phyloP scores from a whole-genome alignment of 2,113 vertebrate genomes.

The Copsychus sechellarum region DNA sequence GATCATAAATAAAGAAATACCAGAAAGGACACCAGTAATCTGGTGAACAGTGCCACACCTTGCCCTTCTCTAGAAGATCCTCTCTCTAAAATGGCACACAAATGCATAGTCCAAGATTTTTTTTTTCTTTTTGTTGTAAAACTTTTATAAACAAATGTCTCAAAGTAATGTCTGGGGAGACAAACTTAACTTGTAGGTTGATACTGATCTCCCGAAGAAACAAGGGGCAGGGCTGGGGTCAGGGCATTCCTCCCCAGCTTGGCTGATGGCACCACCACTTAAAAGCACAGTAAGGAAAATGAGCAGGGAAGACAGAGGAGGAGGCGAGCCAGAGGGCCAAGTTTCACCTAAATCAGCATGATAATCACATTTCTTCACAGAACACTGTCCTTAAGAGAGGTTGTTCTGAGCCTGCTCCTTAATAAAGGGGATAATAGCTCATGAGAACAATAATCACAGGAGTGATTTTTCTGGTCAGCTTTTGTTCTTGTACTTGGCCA shows the following conservation, averaged over 20 bases:
- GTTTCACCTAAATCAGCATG: conserved; percentile 54
- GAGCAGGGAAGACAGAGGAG: neutral
- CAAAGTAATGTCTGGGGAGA: neutral
- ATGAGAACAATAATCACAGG: conserved; percentile 41
- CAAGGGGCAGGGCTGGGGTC: neutral
- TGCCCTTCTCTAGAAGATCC: neutral
- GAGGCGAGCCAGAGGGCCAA: neutral
- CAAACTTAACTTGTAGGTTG: neutral
- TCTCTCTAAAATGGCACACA: neutral
- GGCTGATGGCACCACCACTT: neutral
- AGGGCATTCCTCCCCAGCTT: neutral
- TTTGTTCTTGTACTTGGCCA: conserved; percentile 53
- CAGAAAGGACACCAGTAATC: neutral
- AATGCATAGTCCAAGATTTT: fast-evolving
- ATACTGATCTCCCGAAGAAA: neutral
- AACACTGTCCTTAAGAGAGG: conserved; percentile 30
- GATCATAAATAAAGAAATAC: neutral
- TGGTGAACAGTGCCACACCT: neutral
- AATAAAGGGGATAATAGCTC: conserved; percentile 47
- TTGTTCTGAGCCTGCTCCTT: conserved; percentile 53
- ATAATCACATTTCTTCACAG: conserved; percentile 49
- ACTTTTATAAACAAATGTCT: neutral
- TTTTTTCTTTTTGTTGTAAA: neutral
- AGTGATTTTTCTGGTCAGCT: conserved; percentile 39
- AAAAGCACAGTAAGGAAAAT: conserved; percentile 12